A percentile compares a stretch with the other conserved stretches of the same genome.
Conservation (phyloP, 2,888 invertebrate species). For the Tolmerus cingulatus region DNA sequence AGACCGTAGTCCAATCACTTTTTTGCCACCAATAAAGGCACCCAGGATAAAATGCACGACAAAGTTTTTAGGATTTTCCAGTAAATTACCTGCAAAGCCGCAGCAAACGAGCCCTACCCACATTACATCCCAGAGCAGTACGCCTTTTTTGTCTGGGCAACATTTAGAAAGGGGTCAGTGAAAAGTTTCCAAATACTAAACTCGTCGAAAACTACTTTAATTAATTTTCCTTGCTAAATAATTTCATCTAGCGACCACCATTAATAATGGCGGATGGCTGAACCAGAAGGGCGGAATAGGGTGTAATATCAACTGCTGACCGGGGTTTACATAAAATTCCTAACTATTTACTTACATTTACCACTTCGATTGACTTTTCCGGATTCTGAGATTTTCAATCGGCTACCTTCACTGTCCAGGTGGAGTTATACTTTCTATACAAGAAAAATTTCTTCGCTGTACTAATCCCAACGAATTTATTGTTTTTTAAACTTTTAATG, state of each 20-base stretch:
- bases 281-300: background rate
- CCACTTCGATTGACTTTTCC: background rate
- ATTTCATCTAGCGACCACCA: background rate
- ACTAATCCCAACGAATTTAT: background rate
- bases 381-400: background rate
- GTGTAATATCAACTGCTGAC: background rate
- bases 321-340: background rate
- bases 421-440: background rate
- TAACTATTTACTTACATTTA: background rate
- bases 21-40: background rate
- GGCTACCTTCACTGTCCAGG: background rate
- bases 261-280: background rate
- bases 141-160: background rate
- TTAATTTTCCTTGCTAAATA: slow-evolving; percentile 14
- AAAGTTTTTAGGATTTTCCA: background rate
- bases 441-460: background rate
- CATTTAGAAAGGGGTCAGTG: background rate
- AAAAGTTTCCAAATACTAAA: background rate
- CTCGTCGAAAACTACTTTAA: slow-evolving; percentile 21
- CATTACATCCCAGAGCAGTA: background rate
- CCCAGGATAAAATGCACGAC: background rate
- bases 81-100: slow-evolving; percentile 10
- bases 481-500: slow-evolving; percentile 20
- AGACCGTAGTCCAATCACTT: background rate
- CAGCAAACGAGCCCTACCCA: background rate